Percentiles rank a stretch among this genome's conserved stretches.
phyloP scores from a whole-genome alignment of 2,797 vertebrate species.

The Neoniphon sammara region DNA sequence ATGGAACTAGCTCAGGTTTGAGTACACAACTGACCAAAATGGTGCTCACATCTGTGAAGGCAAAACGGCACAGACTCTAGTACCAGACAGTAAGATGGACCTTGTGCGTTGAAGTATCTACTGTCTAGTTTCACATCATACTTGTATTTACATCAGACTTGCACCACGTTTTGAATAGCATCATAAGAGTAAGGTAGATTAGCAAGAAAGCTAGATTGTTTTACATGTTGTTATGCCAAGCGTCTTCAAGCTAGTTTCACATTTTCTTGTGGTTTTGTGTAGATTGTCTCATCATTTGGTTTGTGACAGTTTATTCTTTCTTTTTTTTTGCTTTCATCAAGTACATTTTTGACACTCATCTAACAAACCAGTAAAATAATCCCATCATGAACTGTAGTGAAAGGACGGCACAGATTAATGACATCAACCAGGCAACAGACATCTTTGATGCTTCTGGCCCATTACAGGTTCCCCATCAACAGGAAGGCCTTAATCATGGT shows the following conservation, averaged over 20 bases:
- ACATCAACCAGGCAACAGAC: conserved; percentile 25
- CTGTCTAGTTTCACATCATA: conserved; percentile 2
- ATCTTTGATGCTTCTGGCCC: conserved; percentile 35
- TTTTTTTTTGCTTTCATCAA: conserved; percentile 17
- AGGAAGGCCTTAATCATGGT: conserved; percentile 5
- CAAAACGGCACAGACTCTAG: conserved; percentile 3
- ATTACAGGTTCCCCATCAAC: conserved; percentile 38
- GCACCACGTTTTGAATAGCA: conserved; percentile 7
- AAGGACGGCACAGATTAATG: conserved; percentile 8
- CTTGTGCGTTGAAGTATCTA: conserved; percentile 12
- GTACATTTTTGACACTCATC: conserved; percentile 13
- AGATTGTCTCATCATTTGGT: neutral
- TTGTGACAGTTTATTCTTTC: conserved; percentile 5
- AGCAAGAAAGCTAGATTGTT: neutral
- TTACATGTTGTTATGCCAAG: neutral
- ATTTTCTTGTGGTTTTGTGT: neutral
- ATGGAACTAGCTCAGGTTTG: conserved; percentile 34
- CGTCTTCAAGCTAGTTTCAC: neutral
- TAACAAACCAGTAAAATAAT: neutral
- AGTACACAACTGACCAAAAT: conserved; percentile 38
- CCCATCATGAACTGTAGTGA: neutral
- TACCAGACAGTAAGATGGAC: conserved; percentile 1
- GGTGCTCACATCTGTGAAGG: conserved; percentile 15
- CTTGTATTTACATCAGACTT: neutral
- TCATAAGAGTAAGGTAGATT: neutral